Base-by-base conservation (phyloP, 2,113 vertebrate species). In the Urocynchramus pylzowi region DNA sequence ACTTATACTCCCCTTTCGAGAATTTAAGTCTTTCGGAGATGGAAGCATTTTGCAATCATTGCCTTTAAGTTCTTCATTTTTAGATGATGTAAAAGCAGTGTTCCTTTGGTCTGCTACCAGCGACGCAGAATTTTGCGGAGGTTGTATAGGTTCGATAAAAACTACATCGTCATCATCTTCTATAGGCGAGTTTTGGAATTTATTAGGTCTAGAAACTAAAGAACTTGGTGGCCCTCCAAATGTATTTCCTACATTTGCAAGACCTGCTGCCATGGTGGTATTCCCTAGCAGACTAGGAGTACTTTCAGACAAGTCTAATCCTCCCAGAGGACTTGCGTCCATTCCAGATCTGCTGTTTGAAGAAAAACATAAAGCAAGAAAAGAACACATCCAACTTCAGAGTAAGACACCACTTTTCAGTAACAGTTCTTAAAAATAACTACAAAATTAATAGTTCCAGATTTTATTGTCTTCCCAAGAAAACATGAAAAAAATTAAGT, bases 131-230 rank as follows among this genome's bases (percentile, higher is more conserved):
- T 97, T 97, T 70, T 98, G 98, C 1, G 98, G 96, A 74, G 98
- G 95, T 87, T 98, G 98, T 81, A 98, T 31, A 95, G 98, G 98
- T 98, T 99, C 99, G 53, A 99, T 98, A 87, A 99, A 99, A 79
- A 99, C 98, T 85, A 99, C 99, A 89, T 99, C 99, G 68, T 99
- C 99, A 3, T 99, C 99, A 82, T 98, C 98, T 92, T 98, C 98
- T 95, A 98, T 92, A 95, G 98, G 91, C 0, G 96, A 95, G 63
- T 96, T 98, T 52, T 97, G 98, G 95, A 98, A 98, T 73, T 98
- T 98, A 95, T 78, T 98, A 93, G 98, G 59, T 97, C 97, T 98
- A 96, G 98, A 98, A 88, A 97, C 97, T 96, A 98, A 96, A 95
- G 98, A 94, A 95, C 96, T 97, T 45, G 97, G 64, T 63, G 98